Base-by-base conservation (phyloP, 2,888 invertebrate genomes). In the Piscicola geometra region DNA sequence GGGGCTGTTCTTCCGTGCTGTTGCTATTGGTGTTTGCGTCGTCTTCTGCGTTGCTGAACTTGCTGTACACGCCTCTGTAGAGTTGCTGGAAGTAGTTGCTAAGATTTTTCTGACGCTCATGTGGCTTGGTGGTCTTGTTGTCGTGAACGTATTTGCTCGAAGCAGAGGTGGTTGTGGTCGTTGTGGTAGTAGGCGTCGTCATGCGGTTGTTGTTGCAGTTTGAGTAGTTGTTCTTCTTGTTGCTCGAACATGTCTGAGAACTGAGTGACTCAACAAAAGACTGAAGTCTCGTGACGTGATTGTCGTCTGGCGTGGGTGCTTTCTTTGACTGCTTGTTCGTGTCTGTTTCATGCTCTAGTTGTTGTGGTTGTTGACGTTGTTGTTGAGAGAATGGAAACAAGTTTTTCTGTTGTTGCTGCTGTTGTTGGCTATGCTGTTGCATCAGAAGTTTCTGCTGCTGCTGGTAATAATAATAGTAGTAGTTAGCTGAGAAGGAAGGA, bases 201-300 rank as follows among this genome's bases (percentile, higher is more conserved):
- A 56, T 25, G 21, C 60, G 21, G 60, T 56, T 56, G 25, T 56
- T 56, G 25, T 18, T 56, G 25, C 25, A 25, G 25, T 18, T 56
- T 9, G n/a, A 25, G n/a, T 71, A 41, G 28, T 52, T 71, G 52
- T 32, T 32, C 71, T 52, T 35, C 35, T 73, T 64, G 35, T 36
- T 66, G 35, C 41, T 73, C 21, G 73, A 18, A 28, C 52, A n/a
- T 9, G 68, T 60, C 12, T 52, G 75, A 32, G 69, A 68, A 28
- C 68, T 74, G 52, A 76, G 70, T 2, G 76, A 76, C 50, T 76
- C 76, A n/a, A 76, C 76, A 30, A 76, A 76, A 5, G 74, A 75
- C 66, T 73, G 74, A 32, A 76, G 41, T 33, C 73, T 76, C 41
- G 68, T 76, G 21, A 76, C 76, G 76, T 76, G 76, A 41, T 74